These are phyloP conservation scores for Helicoverpa assulta DNA, from an alignment of 2,888 invertebrate species.

Conservation along the genomic window DNA sequence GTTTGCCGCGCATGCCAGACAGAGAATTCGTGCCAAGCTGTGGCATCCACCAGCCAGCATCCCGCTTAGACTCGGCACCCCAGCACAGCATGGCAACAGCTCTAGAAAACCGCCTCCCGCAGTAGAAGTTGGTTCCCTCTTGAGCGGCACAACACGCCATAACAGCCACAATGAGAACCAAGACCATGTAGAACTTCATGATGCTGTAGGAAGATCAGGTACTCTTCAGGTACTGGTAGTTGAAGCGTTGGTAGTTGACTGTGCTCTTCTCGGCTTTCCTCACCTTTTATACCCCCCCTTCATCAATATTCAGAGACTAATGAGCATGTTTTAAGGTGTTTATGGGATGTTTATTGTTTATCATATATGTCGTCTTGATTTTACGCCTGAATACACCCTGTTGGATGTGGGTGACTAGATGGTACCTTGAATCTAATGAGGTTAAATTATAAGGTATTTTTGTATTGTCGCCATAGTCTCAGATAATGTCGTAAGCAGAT, in stretches of 20 bases:
- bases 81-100: conserved; percentile 45
- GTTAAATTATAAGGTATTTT: background rate
- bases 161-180: conserved; percentile 29
- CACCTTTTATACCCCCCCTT: conserved; percentile 36
- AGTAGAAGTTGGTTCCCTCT: conserved; percentile 29
- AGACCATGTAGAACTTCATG: conserved; percentile 42
- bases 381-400: conserved; percentile 4
- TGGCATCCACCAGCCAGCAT: conserved; percentile 42
- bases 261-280: background rate
- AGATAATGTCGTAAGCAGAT: background rate
- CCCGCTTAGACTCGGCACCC: conserved; percentile 39
- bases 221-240: background rate
- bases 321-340: conserved; percentile 9
- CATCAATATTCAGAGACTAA: conserved; percentile 43
- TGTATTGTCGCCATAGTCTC: background rate
- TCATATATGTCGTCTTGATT: conserved; percentile 1
- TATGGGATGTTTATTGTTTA: conserved; percentile 15
- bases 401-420: background rate
- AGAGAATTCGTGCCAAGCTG: conserved; percentile 18
- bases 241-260: conserved; percentile 20
- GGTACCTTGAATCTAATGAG: background rate
- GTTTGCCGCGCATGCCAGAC: conserved; percentile 49
- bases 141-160: conserved; percentile 28
- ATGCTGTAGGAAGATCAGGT: conserved; percentile 1
- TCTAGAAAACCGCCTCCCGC: conserved; percentile 49